Conservation (phyloP, 2,113 vertebrate genomes). For the Balaeniceps rex region DNA sequence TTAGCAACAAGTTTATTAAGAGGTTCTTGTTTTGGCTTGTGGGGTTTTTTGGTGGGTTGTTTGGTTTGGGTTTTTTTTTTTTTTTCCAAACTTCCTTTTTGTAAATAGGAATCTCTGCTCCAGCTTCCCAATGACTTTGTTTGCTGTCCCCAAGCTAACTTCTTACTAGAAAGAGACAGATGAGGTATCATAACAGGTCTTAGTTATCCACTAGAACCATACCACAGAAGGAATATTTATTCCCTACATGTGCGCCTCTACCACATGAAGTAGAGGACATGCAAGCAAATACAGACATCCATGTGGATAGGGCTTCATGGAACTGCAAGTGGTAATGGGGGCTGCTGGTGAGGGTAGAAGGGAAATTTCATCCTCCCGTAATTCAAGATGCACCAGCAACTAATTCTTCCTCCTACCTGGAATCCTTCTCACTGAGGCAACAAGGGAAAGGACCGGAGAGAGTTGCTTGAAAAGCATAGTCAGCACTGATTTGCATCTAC, state of each 20-base stretch:
- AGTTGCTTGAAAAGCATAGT: neutral
- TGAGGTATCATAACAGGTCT: neutral
- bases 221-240: neutral
- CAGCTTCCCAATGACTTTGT: neutral
- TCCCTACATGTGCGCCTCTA: neutral
- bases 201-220: neutral
- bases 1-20: neutral
- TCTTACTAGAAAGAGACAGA: neutral
- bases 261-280: neutral
- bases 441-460: neutral
- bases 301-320: neutral
- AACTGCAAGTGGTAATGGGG: neutral
- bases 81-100: neutral
- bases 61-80: neutral
- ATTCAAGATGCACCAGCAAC: neutral
- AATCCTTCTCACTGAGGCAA: neutral
- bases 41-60: rapidly evolving
- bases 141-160: neutral
- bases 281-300: neutral
- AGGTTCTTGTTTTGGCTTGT: neutral
- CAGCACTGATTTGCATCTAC: neutral
- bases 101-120: neutral
- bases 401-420: neutral
- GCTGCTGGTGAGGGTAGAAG: neutral
- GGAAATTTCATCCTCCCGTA: neutral